Base-by-base conservation (phyloP, 1,140 invertebrate genomes). In the Lanistes nyassanus region DNA sequence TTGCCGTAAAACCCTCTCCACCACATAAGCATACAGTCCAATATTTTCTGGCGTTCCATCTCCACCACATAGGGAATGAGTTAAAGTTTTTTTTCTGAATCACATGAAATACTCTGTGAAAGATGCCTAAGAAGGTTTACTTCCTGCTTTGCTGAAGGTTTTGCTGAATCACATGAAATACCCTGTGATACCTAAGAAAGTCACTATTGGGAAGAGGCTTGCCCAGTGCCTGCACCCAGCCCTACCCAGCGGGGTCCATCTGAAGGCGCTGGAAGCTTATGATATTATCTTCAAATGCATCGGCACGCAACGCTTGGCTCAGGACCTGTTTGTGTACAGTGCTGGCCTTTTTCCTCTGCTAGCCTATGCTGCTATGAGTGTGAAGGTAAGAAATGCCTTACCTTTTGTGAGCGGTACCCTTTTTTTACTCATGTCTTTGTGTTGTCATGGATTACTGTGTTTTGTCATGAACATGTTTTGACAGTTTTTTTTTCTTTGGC, bases 201-300 rank as follows among this genome's bases (percentile, higher is more conserved):
- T 97, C 75, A 95, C 96, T 83, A 95, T 98, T 82, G 95, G 95
- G 56, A 98, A 98, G 91, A 91, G 97, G 80, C 90, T 98, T 75
- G 95, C 96, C 69, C 97, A 98, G 92, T 98, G 97, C 89, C 94
- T 98, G 91, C 97, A 98, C 91, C 96, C 96, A 62, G 94, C 94
- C 47, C 90, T 98, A 74, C 97, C 97, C 56, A 90, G 94, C 77
- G 96, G 90, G 55, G 97, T 98, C 34, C 97, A 98, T 90, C 89
- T 97, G 39, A 97, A 98, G 90, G 95, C 96, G 34, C 88, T 98
- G 51, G 97, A 98, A 90, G 97, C 95, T 0, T 98, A 98, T 88
- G 95, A 96, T 83, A 94, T 96, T 77, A 96, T 98, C 84, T 98
- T 98, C 89, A 95, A 95, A 86, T 95, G 94, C 83, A 96, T 97